Percentiles rank a stretch among this genome's conserved stretches.
Evolutionary conservation across 2,113 vertebrate genomes (phyloP).

Genomic region (Oreochromis tanganicae): DNA sequence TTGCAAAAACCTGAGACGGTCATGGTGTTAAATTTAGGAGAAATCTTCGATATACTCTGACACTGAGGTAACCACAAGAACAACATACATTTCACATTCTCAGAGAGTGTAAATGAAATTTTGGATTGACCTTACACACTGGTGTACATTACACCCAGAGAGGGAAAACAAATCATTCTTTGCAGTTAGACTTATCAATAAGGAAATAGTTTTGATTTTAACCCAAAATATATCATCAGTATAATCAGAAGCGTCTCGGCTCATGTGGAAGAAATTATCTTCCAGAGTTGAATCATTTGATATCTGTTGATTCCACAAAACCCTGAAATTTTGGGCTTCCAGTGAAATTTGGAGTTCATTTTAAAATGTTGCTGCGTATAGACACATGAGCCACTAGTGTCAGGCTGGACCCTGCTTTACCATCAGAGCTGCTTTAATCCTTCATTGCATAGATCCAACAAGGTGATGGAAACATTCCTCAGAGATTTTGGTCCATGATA

Average conservation of each 20-base stretch:
- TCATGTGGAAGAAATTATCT: not conserved
- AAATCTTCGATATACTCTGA: not conserved
- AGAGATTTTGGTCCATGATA: not conserved
- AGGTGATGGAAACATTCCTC: not conserved
- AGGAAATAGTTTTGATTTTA: not conserved
- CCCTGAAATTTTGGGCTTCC: not conserved
- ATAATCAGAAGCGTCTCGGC: not conserved
- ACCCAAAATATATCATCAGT: not conserved
- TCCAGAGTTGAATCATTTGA: not conserved
- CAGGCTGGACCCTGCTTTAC: not conserved
- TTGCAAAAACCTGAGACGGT: not conserved
- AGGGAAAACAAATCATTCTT: not conserved
- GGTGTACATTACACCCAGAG: not conserved
- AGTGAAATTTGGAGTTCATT: not conserved
- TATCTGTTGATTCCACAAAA: not conserved
- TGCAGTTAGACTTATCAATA: not conserved
- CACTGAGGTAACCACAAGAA: not conserved
- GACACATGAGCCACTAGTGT: not conserved
- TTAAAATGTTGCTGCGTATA: not conserved
- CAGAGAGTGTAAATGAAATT: not conserved
- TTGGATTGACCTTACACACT: not conserved
- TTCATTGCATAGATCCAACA: not conserved
- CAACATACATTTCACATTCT: not conserved
- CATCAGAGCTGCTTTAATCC: not conserved
- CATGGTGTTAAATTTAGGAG: not conserved